Evolutionary conservation across 2,113 vertebrate species (phyloP), one percentile per base, ranked within the genome.

Genomic region (Salvelinus sp.): DNA sequence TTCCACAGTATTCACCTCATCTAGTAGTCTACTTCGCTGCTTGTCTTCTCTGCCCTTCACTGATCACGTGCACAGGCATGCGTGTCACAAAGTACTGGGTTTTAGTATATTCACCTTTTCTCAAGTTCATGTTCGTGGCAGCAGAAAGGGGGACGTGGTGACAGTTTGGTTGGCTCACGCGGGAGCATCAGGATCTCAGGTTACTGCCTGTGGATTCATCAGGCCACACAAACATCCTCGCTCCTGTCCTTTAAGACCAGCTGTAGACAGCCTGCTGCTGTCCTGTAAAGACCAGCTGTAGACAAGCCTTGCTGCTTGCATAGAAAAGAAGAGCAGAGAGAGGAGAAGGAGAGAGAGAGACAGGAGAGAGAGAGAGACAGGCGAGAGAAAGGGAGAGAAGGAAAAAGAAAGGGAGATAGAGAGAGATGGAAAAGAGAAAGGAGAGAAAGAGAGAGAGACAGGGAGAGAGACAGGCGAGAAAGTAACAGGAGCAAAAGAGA

Each of bases 131-230:
- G 9, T 44, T 9, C 9, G 38, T 44, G 33, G 33, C 33, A 86
- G 84, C 10, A 38, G 33, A 9, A 38, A n/a, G n/a, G 73, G 79
- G 81, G 83, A 87, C n/a, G 82, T 80, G 83, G 80, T 72, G 78
- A 80, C 81, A 88, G 90, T 91, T 87, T 91, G 91, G 93, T 91
- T 94, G 91, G 90, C 89, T 85, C 75, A 79, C 82, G n/a, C 72
- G 76, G 75, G 75, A 85, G 86, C 86, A 76, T 85, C 82, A 80
- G 87, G 85, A 70, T 92, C 92, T 94, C 92, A 2, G 88, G 83
- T 95, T 93, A 92, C 92, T 5, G 14, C 80, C 76, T 14, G 7
- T 14, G 30, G 76, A 82, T 75, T 83, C 84, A 84, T 88, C 79
- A 58, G 84, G 83, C 83, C 77, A 38, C 76, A 64, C 74, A 68